Evolutionary conservation across 2,797 vertebrate species (phyloP), one percentile per base, ranked within the genome.

Genomic region (Nyctalus aviator): DNA sequence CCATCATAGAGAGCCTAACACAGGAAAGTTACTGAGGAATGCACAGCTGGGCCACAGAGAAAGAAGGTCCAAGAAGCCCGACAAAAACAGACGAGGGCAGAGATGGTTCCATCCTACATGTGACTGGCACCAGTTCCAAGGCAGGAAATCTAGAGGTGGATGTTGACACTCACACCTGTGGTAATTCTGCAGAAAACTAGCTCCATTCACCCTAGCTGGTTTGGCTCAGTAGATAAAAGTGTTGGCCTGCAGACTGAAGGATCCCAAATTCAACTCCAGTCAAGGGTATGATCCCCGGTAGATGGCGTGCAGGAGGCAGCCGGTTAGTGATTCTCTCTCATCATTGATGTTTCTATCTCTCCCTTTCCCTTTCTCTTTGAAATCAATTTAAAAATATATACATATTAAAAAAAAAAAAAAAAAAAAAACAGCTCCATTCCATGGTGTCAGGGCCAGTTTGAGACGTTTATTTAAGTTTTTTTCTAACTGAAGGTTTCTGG

Each of bases 101-200:
- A 30, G 4, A 41, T 21, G 32, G 48, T 41, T 55, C 82, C 27
- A 46, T 27, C 73, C 46, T 46, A 27, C 21, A 3, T n/a, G 21
- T 71, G 50, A 81, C 64, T 14, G 4, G 25, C 18, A 57, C 64
- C 13, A 9, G 13, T 41, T 59, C 35, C 9, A 0, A n/a, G 35
- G 48, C 68, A 82, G 17, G 46, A 46, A 25, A 66, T 6, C 27
- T 6, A 25, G 59, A 46, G 21, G 14, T 10, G 13, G 14, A 27
- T 21, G 2, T 27, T 18, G 18, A 41, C 2, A 6, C 21, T 2
- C 66, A 17, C 0, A 0, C 12, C 8, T 66, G 30, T 2, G 46
- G 2, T 46, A 35, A 68, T 46, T 75, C 35, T 14, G 14, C 48
- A 75, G 57, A 68, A 69, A 48, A 37, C 3, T 4, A 41, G 71